Conservation (phyloP, 2,888 invertebrate species). For the Meganola albula region DNA sequence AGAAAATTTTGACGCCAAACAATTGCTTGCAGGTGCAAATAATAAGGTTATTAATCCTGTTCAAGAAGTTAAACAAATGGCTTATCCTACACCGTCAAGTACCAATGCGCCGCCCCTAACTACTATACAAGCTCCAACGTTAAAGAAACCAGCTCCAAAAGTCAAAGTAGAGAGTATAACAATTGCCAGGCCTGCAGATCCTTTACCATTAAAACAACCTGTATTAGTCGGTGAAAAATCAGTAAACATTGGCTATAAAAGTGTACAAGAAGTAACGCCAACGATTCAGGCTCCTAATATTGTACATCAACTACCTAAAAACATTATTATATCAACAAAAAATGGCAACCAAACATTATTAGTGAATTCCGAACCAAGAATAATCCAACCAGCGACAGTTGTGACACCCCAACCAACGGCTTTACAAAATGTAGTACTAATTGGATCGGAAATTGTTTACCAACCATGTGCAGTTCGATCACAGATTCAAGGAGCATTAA, state of each 20-base stretch:
- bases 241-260: no score
- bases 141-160: constrained; percentile 5
- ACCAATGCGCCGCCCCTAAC: neutral
- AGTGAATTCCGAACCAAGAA: constrained; percentile 10
- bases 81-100: neutral
- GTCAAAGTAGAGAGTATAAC: constrained; percentile 4
- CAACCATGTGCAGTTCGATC: constrained; percentile 37
- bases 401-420: constrained; percentile 32
- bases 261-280: neutral
- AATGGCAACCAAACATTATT: constrained; percentile 8
- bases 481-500: constrained; percentile 20
- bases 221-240: no score
- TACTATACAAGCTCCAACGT: neutral
- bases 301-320: constrained; percentile 16
- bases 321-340: constrained; percentile 11
- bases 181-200: constrained; percentile 2
- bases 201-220: no score
- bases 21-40: no score
- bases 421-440: constrained; percentile 43
- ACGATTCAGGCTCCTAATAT: constrained; percentile 5
- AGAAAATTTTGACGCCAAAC: constrained; percentile 37
- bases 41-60: constrained; percentile 13
- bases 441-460: constrained; percentile 45
- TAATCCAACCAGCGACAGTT: constrained; percentile 28
- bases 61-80: constrained; percentile 9